Evolutionary conservation across 2,113 vertebrate species (phyloP).

Genomic region (Prunella himalayana): DNA sequence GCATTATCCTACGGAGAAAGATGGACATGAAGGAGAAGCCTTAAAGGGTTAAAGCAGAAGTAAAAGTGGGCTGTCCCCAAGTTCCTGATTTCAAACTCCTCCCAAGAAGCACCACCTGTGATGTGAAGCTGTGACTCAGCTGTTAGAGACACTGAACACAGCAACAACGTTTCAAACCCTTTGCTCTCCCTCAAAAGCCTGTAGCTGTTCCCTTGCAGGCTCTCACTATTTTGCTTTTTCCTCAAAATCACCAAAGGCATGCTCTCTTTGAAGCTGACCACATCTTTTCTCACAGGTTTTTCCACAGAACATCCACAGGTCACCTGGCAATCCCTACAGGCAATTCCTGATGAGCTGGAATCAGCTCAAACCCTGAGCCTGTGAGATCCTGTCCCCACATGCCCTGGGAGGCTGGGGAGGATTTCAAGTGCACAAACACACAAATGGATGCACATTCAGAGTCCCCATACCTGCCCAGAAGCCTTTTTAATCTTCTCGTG

Average conservation of each 20-base stretch:
- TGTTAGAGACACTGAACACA: not conserved
- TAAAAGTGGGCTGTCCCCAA: not conserved
- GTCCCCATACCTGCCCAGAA: conserved; percentile 79
- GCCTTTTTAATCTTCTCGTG: conserved; percentile 88
- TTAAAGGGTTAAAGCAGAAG: not conserved
- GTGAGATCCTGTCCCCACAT: not conserved
- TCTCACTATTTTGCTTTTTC: not conserved
- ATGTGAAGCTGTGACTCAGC: not conserved
- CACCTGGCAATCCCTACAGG: not conserved
- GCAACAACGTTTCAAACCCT: not conserved
- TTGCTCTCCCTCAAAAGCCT: not conserved
- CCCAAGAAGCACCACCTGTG: not conserved
- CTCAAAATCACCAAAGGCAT: not conserved
- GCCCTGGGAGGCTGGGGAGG: not conserved
- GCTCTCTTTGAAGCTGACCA: not conserved
- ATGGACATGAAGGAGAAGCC: not conserved
- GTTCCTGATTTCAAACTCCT: not conserved
- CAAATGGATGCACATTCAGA: not conserved
- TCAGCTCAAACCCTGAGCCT: not conserved
- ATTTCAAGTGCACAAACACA: not conserved
- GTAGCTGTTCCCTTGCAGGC: fast-evolving
- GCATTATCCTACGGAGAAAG: conserved; percentile 65
- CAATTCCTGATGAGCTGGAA: not conserved
- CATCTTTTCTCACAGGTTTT: not conserved
- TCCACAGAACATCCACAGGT: not conserved